Conservation (phyloP, 2,113 vertebrate species). For the Rhombomys opimus region DNA sequence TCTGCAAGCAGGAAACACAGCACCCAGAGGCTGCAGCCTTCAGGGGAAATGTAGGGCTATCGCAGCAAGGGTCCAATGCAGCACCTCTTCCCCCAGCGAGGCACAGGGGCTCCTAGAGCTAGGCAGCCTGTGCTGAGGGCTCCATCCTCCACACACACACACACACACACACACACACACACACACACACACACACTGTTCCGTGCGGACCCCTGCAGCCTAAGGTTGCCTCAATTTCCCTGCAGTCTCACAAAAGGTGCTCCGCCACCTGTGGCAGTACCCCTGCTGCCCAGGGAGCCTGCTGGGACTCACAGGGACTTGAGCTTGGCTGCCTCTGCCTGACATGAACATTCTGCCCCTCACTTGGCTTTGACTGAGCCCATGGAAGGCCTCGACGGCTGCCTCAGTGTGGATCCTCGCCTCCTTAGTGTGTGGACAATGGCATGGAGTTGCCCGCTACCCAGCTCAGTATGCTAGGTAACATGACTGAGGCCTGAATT, state of each 20-base stretch:
- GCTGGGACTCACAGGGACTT: background rate
- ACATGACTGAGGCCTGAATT: background rate
- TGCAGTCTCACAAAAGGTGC: accelerated
- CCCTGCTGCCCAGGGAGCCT: background rate
- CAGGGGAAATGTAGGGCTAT: too few relatives aligned
- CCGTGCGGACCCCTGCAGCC: background rate
- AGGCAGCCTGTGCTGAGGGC: background rate
- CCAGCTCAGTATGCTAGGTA: background rate
- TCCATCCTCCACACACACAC: too few relatives aligned
- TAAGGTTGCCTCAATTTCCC: background rate
- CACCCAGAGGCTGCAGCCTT: background rate
- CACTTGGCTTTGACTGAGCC: background rate
- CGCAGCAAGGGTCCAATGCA: too few relatives aligned
- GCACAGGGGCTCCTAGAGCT: too few relatives aligned
- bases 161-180: too few relatives aligned
- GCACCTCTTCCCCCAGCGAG: too few relatives aligned
- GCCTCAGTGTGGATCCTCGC: background rate
- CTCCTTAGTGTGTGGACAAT: too few relatives aligned
- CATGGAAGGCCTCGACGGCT: background rate
- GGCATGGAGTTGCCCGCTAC: too few relatives aligned
- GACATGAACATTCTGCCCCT: accelerated
- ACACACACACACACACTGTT: too few relatives aligned
- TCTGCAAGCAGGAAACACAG: background rate
- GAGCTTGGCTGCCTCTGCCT: background rate
- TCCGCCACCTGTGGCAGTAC: accelerated